phyloP scores from a whole-genome alignment of 1,140 invertebrate species.

The Leptinotarsa texana region DNA sequence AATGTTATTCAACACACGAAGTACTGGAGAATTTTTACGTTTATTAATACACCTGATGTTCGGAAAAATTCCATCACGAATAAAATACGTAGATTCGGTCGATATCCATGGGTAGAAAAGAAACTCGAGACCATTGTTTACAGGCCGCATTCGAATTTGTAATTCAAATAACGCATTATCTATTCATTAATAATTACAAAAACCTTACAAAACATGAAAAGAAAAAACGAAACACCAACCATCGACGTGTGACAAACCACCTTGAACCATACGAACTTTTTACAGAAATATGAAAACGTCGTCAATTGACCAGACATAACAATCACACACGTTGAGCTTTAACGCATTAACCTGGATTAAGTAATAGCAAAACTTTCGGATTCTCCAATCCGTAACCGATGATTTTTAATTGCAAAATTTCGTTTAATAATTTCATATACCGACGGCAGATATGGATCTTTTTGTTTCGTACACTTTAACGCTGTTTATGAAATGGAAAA shows the following conservation, averaged over 20 bases:
- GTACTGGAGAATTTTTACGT: neutral
- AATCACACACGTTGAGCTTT: constrained; percentile 10
- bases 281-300: constrained; percentile 9
- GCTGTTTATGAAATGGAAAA: constrained; percentile 20
- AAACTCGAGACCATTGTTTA: neutral
- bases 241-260: constrained; percentile 16
- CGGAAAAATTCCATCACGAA: neutral
- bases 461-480: constrained; percentile 24
- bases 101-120: neutral
- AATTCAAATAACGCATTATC: constrained; percentile 17
- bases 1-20: too few species aligned
- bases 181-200: constrained; percentile 22
- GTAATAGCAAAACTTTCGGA: constrained; percentile 29
- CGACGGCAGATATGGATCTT: neutral
- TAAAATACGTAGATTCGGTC: neutral
- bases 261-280: constrained; percentile 10
- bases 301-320: constrained; percentile 12
- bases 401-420: constrained; percentile 32
- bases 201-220: constrained; percentile 22
- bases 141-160: constrained; percentile 12
- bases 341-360: constrained; percentile 29
- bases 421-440: constrained; percentile 23
- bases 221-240: constrained; percentile 11
- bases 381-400: constrained; percentile 23
- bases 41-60: neutral